Evolutionary conservation across 2,113 vertebrate species (phyloP), one percentile per base, ranked within the genome.

Genomic region (Pseudopipra pipra): DNA sequence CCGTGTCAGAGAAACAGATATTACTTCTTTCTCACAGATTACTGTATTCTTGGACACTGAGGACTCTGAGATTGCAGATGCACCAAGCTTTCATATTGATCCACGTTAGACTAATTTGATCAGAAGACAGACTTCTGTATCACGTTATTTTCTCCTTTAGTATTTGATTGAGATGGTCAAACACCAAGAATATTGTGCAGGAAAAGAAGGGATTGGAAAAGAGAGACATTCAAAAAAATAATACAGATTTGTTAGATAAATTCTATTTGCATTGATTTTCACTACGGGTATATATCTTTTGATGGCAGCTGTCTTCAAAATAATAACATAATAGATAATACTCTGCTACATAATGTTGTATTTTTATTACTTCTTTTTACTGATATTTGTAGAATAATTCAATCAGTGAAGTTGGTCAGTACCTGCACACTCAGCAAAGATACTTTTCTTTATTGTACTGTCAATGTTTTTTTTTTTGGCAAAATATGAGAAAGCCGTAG

Each of bases 1-100:
- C 96, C 89, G 16, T 97, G 97, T 96, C 97, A 95, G 84, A 98
- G 96, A 98, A 98, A 97, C 96, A 97, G 96, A 98, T 98, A 98
- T 98, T 97, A 96, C 96, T 97, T 91, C 89, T 95, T 95, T 97
- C 96, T 97, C 97, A 91, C 74, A 94, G 96, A 98, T 97, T 96
- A 91, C 97, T 97, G 83, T 94, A 79, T 80, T 93, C 94, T 77
- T 80, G 80, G 97, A 96, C 92, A 91, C 95, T 79, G 77, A 97
- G 95, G 92, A 80, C 95, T 73, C 88, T 30, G 67, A 95, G 85
- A 95, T 94, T 88, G 91, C 72, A 35, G 96, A 77, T 80, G 84
- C 77, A 76, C 89, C 41, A 47, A 93, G 88, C 94, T 96, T 97
- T 97, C 39, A 91, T 97, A 98, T 98, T 96, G 98, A 98, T 98